phyloP scores from a whole-genome alignment of 2,113 vertebrate species.

The Aleadryas rufinucha region DNA sequence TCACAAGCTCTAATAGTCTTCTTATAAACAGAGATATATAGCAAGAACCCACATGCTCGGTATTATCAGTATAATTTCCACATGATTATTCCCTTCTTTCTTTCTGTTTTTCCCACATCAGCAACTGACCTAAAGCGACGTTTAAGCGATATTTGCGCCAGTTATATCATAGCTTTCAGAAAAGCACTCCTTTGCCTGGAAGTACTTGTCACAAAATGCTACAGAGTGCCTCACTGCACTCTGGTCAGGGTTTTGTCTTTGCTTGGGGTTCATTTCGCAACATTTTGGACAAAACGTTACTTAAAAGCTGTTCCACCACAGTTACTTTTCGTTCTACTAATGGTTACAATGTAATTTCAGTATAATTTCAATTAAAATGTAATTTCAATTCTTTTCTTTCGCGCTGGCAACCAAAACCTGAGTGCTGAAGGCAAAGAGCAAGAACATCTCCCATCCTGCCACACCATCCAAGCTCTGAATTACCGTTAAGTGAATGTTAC shows the following conservation, averaged over 20 bases:
- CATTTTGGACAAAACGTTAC: not conserved
- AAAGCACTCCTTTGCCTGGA: not conserved
- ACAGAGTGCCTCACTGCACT: accelerated
- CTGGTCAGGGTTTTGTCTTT: not conserved
- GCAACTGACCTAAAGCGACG: not conserved
- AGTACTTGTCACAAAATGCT: not conserved
- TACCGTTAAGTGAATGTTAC: not conserved
- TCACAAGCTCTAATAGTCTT: not conserved
- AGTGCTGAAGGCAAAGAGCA: not conserved
- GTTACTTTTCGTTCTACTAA: not conserved
- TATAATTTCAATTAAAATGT: not conserved
- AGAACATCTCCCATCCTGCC: not conserved
- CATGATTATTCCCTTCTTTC: not conserved
- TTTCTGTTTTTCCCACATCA: not conserved
- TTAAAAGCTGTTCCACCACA: not conserved
- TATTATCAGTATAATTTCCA: not conserved
- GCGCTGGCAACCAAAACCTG: not conserved
- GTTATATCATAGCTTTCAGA: not conserved
- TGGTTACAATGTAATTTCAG: not conserved
- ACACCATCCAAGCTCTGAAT: not conserved
- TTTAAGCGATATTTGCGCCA: not conserved
- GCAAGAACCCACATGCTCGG: not conserved
- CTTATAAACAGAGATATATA: not conserved
- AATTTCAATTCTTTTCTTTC: not conserved
- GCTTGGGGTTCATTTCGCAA: not conserved